phyloP scores from a whole-genome alignment of 1,140 invertebrate species.

The Leptopilina boulardi region DNA sequence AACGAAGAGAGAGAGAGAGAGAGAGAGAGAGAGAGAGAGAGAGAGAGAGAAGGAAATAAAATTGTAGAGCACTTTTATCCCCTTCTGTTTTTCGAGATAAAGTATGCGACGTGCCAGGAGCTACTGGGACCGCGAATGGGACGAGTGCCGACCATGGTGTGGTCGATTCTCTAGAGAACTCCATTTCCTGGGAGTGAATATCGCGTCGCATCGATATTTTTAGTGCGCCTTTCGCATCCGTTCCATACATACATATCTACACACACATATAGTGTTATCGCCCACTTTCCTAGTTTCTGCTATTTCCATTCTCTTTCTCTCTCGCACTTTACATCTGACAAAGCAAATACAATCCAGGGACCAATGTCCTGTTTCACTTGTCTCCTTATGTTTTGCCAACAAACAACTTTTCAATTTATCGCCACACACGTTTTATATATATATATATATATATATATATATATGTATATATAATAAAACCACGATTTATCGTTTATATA shows the following conservation, averaged over 20 bases:
- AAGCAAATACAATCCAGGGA: slow-evolving; percentile 29
- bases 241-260: too few species aligned
- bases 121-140: slow-evolving; percentile 24
- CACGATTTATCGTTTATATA: too few species aligned
- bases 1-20: not conserved
- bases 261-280: slow-evolving; percentile 29
- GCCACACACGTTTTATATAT: not conserved
- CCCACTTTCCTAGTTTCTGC: slow-evolving; percentile 15
- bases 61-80: slow-evolving; percentile 54
- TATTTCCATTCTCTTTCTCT: not conserved
- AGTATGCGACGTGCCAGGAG: slow-evolving; percentile 39
- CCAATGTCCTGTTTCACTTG: slow-evolving; percentile 35
- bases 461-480: too few species aligned
- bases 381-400: slow-evolving; percentile 18
- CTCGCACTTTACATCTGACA: slow-evolving; percentile 17
- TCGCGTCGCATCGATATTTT: slow-evolving; percentile 46
- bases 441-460: too few species aligned
- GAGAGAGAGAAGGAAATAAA: slow-evolving; percentile 37
- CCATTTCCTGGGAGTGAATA: slow-evolving; percentile 46
- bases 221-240: slow-evolving; percentile 37
- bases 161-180: slow-evolving; percentile 41
- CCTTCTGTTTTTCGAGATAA: slow-evolving; percentile 44
- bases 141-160: slow-evolving; percentile 19
- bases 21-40: not conserved
- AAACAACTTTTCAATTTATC: slow-evolving; percentile 44